Evolutionary conservation across 2,797 vertebrate species (phyloP).

Genomic region (Vireo griseus): DNA sequence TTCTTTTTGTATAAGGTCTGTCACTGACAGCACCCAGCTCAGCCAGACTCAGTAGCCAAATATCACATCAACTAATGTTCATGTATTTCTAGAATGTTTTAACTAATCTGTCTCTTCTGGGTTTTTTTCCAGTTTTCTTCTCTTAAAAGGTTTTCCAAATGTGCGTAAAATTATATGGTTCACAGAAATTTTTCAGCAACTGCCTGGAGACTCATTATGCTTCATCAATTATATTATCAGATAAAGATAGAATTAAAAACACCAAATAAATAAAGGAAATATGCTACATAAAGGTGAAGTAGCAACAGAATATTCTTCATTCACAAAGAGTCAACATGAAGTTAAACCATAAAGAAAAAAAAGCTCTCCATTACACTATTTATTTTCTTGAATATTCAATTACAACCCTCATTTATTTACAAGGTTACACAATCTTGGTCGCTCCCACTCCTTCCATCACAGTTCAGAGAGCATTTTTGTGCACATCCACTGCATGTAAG

Average conservation of each 20-base stretch:
- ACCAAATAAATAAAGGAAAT: not conserved
- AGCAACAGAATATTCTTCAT: not conserved
- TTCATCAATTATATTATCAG: not conserved
- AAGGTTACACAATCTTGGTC: not conserved
- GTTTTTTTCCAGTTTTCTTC: not conserved
- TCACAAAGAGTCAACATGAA: not conserved
- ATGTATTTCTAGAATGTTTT: not conserved
- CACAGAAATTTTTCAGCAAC: not conserved
- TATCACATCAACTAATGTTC: not conserved
- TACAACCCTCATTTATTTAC: not conserved
- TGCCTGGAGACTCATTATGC: not conserved
- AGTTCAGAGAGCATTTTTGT: conserved; percentile 6
- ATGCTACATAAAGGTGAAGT: not conserved
- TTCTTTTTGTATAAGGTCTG: not conserved
- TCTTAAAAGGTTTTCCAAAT: not conserved
- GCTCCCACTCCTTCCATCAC: not conserved
- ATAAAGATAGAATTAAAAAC: not conserved
- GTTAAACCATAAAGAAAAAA: not conserved
- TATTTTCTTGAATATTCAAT: not conserved
- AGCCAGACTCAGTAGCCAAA: conserved; percentile 7
- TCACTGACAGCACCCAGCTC: not conserved
- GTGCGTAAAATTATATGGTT: not conserved
- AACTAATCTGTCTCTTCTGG: not conserved
- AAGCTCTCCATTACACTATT: fast-evolving
- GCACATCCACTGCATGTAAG: not conserved